phyloP scores from a whole-genome alignment of 2,797 vertebrate species.

The Macroramphosus scolopax region DNA sequence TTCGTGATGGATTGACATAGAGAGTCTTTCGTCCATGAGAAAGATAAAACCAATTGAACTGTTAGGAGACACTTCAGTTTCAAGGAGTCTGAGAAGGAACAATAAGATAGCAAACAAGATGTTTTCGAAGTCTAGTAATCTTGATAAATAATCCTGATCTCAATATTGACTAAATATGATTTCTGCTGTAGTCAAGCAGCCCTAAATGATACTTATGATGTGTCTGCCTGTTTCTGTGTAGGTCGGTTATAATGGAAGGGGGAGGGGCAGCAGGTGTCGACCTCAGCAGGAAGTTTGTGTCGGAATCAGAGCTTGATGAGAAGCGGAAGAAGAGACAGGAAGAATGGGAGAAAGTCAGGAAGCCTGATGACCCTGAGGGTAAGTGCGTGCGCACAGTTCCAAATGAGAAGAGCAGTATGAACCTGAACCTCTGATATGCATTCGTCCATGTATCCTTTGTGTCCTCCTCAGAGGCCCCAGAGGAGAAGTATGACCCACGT shows the following conservation, averaged over 20 bases:
- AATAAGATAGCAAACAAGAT: no score
- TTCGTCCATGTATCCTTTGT: conserved; percentile 17
- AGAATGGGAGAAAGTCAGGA: conserved; percentile 97
- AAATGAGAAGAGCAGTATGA: not conserved
- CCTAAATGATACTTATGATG: no score
- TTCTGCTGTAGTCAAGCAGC: no score
- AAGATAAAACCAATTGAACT: no score
- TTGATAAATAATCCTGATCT: no score
- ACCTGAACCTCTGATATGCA: not conserved
- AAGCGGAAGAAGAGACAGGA: conserved; percentile 90
- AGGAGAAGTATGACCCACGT: conserved; percentile 90
- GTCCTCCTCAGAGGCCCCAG: conserved; percentile 85
- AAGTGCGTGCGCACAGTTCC: conserved; percentile 19
- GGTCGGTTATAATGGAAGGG: conserved; percentile 80
- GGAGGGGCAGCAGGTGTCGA: conserved; percentile 77
- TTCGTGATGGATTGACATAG: no score
- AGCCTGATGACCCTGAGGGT: conserved; percentile 95
- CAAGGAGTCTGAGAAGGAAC: no score
- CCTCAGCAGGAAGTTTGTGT: conserved; percentile 92
- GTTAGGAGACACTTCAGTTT: no score
- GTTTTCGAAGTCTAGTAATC: no score
- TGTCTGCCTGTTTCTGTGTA: conserved; percentile 19
- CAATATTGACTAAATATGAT: no score
- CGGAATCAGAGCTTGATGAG: conserved; percentile 91
- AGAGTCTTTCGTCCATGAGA: no score